A percentile compares a stretch with the other conserved stretches of the same genome.
Conservation (phyloP, 2,888 invertebrate genomes). For the Ecdyonurus torrentis region DNA sequence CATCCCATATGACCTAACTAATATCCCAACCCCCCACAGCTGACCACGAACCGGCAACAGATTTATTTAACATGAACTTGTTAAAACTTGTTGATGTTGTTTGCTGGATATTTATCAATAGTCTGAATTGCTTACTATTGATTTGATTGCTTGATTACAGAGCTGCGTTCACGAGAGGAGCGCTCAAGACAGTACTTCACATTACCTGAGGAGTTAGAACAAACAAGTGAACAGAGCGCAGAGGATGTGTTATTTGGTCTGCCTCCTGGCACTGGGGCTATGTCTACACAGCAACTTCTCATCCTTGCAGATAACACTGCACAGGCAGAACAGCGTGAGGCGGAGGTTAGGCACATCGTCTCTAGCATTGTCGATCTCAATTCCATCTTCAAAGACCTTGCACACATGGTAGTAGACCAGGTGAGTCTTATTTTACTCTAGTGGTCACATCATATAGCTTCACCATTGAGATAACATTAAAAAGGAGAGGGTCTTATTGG, state of each 20-base stretch:
- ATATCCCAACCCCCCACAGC: too few relatives aligned
- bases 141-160: too few relatives aligned
- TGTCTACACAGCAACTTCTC: slow-evolving; percentile 47
- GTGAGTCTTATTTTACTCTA: too few relatives aligned
- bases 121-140: too few relatives aligned
- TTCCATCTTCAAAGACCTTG: slow-evolving; percentile 70
- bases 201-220: neutral
- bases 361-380: slow-evolving; percentile 87
- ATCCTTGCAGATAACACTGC: slow-evolving; percentile 59
- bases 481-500: too few relatives aligned
- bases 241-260: slow-evolving; percentile 1
- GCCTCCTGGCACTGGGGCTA: neutral
- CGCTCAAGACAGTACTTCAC: slow-evolving; percentile 71
- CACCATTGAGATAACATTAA: too few relatives aligned
- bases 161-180: slow-evolving; percentile 79
- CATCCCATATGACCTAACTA: too few relatives aligned
- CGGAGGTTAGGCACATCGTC: slow-evolving; percentile 83
- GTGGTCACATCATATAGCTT: too few relatives aligned
- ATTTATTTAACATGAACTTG: too few relatives aligned
- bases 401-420: slow-evolving; percentile 42
- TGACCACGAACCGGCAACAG: too few relatives aligned
- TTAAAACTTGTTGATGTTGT: too few relatives aligned
- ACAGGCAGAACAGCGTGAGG: slow-evolving; percentile 52
- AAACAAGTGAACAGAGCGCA: neutral
- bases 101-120: too few relatives aligned